Evolutionary conservation across 2,113 vertebrate genomes (phyloP), one percentile per base, ranked within the genome.

Genomic region (Clarias macrocephalus): DNA sequence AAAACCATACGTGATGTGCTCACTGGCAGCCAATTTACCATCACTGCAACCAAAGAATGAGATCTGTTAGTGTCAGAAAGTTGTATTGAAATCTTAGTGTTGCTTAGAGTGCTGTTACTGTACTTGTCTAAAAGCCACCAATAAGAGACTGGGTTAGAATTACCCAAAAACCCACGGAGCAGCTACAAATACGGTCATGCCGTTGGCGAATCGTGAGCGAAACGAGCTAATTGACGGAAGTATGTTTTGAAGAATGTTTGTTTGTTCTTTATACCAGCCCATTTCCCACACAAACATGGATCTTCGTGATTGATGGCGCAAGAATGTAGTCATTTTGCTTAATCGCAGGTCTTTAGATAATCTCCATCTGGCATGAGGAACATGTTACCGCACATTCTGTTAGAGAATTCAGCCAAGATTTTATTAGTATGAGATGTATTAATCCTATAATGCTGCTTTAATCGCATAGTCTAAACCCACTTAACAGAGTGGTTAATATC

Each of bases 361-460:
- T 80, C 56, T 60, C 60, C 28, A 33, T 80, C 30, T 60, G 76
- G 76, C 54, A 80, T 19, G 7, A 3, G 21, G 76, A 80, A 80
- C 76, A 80, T 56, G 77, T 60, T 33, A 60, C 18, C 3, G 54
- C 54, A 4, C 54, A 57, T n/a, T 57, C 54, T 79, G 28, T 59
- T 60, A 37, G 59, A 33, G 56, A 80, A 80, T 80, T 80, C 28
- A 2, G 28, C 37, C 77, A 80, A 80, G 77, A 80, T 37, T 80
- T 80, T 60, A 80, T 12, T 23, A 11, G 79, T 33, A 80, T 59
- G 56, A 59, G 18, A 33, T 57, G 52, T 79, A 57, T 79, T 79
- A 59, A 59, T 80, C 54, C 33, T 80, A 21, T 59, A 33, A 59
- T 18, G 18, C n/a, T 60, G 77, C 16, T 59, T 54, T 80, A 80